These are phyloP conservation scores for Bombus pascuorum DNA, from an alignment of 1,140 invertebrate species.

Conservation along the genomic window DNA sequence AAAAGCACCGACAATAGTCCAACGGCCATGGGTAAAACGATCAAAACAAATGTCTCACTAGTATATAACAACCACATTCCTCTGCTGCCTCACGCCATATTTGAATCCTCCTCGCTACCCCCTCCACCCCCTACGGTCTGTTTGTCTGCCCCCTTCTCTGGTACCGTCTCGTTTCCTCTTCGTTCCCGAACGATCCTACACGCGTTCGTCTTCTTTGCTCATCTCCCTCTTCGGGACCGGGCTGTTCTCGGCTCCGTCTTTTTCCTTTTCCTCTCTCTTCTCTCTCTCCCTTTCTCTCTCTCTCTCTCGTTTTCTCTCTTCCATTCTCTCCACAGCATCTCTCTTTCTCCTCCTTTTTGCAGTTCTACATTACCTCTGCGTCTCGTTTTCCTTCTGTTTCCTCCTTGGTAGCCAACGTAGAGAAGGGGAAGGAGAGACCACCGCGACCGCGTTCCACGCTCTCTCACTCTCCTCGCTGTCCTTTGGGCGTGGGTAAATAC, in stretches of 20 bases:
- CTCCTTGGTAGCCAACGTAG: neutral
- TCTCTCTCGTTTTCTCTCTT: neutral
- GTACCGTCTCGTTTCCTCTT: slow-evolving; percentile 42
- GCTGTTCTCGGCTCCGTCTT: neutral
- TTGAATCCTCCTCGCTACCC: slow-evolving; percentile 61
- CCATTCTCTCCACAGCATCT: neutral
- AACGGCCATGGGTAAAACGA: slow-evolving; percentile 53
- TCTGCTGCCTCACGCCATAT: slow-evolving; percentile 64
- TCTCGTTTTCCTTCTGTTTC: slow-evolving; percentile 10
- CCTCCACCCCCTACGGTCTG: slow-evolving; percentile 14
- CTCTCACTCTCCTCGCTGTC: slow-evolving; percentile 20
- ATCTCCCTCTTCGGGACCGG: neutral
- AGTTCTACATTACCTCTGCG: slow-evolving; percentile 16
- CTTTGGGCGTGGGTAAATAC: slow-evolving; percentile 40
- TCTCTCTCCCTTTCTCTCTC: neutral
- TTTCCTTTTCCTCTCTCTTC: neutral
- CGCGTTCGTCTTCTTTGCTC: slow-evolving; percentile 37
- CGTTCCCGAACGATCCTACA: slow-evolving; percentile 30
- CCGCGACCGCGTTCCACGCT: slow-evolving; percentile 20
- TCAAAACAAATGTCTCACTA: slow-evolving; percentile 65
- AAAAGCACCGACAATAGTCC: slow-evolving; percentile 51
- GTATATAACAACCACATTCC: slow-evolving; percentile 71
- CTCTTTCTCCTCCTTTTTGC: slow-evolving; percentile 12
- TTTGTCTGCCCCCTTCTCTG: neutral
- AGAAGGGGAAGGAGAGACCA: neutral